Conservation (phyloP, 1,140 invertebrate species). For the Aricia agestis region DNA sequence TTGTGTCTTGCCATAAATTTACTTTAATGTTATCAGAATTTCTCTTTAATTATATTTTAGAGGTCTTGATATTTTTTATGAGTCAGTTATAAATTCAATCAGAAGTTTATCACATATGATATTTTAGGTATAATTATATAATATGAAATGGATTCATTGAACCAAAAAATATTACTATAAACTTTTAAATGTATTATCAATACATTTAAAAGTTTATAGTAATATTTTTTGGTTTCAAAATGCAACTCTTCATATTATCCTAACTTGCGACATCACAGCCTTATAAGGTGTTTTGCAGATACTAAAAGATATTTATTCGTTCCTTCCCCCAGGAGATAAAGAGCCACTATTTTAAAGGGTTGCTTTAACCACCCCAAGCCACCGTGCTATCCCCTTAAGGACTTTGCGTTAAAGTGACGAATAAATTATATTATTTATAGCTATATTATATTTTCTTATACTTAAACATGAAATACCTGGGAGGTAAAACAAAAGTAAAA, state of each 20-base stretch:
- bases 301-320: constrained; percentile 56
- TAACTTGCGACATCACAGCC: background rate
- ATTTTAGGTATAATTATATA: background rate
- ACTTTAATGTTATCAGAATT: background rate
- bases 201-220: background rate
- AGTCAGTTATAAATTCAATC: no score
- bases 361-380: constrained; percentile 29
- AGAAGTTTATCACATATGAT: no score
- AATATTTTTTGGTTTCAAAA: no score
- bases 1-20: constrained; percentile 6
- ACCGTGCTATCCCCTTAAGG: constrained; percentile 24
- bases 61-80: constrained; percentile 10
- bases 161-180: background rate
- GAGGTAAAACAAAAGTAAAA: background rate
- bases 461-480: background rate
- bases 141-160: background rate
- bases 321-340: constrained; percentile 26
- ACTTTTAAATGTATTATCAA: background rate
- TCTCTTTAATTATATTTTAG: background rate
- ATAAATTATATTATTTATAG: constrained; percentile 12
- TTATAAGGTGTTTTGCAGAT: constrained; percentile 46
- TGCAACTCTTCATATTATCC: background rate
- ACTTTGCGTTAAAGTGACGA: background rate
- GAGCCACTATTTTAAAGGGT: constrained; percentile 30
- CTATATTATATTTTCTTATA: background rate